Percentiles rank a stretch among this genome's conserved stretches.
These are phyloP conservation scores for Solenopsis fugax DNA, from an alignment of 1,140 invertebrate species.

Conservation along the genomic window DNA sequence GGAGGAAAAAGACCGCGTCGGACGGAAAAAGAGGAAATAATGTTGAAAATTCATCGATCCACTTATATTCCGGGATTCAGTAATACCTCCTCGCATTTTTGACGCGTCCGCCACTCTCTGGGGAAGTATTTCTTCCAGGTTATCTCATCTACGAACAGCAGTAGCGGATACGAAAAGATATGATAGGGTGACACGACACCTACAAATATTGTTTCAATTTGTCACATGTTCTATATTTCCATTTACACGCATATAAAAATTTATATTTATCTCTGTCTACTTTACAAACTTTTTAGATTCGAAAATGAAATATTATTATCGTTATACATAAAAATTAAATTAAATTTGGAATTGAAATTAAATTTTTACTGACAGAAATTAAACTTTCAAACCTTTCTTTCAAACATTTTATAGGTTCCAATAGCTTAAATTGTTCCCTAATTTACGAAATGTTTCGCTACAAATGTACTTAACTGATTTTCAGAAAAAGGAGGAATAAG, in stretches of 20 bases:
- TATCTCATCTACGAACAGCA: conserved; percentile 52
- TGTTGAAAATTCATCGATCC: conserved; percentile 68
- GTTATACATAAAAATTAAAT: neutral
- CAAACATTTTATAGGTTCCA: neutral
- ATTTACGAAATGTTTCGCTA: neutral
- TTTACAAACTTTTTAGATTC: neutral
- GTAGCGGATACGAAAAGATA: neutral
- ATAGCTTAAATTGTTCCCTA: neutral
- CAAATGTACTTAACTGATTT: neutral
- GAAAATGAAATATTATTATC: neutral
- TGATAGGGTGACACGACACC: neutral
- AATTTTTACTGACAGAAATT: neutral
- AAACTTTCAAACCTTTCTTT: no score
- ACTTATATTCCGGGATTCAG: conserved; percentile 44
- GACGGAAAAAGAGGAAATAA: conserved; percentile 40
- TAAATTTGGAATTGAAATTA: neutral
- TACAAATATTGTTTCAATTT: neutral
- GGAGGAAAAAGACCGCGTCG: conserved; percentile 7
- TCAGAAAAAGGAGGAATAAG: neutral
- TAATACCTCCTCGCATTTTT: conserved; percentile 55
- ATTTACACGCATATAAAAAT: neutral
- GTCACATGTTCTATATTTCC: no score
- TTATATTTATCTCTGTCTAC: neutral
- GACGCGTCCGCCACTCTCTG: conserved; percentile 17
- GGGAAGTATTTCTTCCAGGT: conserved; percentile 40